Evolutionary conservation across 2,113 vertebrate genomes (phyloP), one percentile per base, ranked within the genome.

Genomic region (Sapayoa aenigma): DNA sequence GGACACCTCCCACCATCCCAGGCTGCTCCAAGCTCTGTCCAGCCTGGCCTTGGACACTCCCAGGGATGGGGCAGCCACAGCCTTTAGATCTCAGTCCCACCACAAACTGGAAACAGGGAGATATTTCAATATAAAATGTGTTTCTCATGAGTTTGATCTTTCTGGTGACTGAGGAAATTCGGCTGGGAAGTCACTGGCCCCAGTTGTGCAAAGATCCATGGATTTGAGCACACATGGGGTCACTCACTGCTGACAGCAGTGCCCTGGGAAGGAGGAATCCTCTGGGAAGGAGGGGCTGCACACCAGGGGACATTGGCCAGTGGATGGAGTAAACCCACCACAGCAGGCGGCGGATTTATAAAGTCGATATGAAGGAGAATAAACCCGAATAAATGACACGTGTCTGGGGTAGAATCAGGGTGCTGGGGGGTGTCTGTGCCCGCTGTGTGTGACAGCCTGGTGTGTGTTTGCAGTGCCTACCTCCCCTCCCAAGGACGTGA

Each of bases 401-500:
- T 33, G 2, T 14, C 9, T 6, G 14, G 22, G 17, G 1, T 9
- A 46, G 6, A 12, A 14, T 9, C 46, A 18, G 77, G 46, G 87
- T 62, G 28, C 69, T n/a, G 69, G 8, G 78, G 25, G 59, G 12
- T 62, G 37, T 41, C 4, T 62, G 60, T 28, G 39, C 25, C 25
- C 67, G 35, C 58, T 9, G 2, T 4, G 28, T 16, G 37, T 83
- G 55, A 90, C 69, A 1, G 55, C 15, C 14, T 56, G 79, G 56
- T 69, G 60, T 82, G 80, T 90, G 62, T 44, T 44, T 77, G 18
- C 97, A 99, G 99, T 98, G 93, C 99, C 99, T 58, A 98, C 99
- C 91, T 99, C 99, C 23, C 98, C 99, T 33, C 99, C 99, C 11
- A 99, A 99, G 96, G 99, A 99, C 27, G 99, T 99, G 97, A 99